Base-by-base conservation (phyloP, 2,888 invertebrate genomes). In the Dorcus parallelipipedus region DNA sequence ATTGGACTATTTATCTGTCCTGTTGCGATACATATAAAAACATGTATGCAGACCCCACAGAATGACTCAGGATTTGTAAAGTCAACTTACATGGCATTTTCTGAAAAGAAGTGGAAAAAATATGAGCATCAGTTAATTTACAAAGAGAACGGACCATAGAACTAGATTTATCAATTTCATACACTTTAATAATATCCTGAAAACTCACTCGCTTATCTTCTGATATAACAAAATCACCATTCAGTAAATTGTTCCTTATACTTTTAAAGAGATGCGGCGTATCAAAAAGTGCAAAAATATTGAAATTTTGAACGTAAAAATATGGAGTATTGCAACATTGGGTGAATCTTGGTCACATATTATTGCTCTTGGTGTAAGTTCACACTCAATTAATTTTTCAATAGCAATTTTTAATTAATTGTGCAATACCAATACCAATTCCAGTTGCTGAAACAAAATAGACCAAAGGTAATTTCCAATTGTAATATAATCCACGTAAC, bases 291-390 rank as follows among this genome's bases (percentile, higher is more conserved):
- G 42, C 47, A 33, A 56, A 14, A 52, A 52, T 52, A 20, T 14
- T 40, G 3, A 52, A 26, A 17, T 47, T 40, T 40, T 41, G 33
- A 20, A 56, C 42, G 17, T 42, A 7, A 42, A 59, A 59, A 41
- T 51, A 51, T n/a, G 55, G 52, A 41, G 9, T 49, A 9, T 26
- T 14, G 48, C 40, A 38, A 49, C 52, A 55, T 59, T 59, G 1
- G 45, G 26, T 3, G 55, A 48, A 38, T 49, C 59, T 52, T 55
- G 54, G 38, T 56, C 52, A 43, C 56, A 59, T 10, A 59, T 26
- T 33, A 49, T 38, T 3, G 52, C 53, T 33, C 14, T 20, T n/a
- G 56, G 56, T 47, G 23, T 2, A 17, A 53, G 49, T 42, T 56
- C 41, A 39, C 49, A 20, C 14, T 52, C 14, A 14, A 20, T 20